Evolutionary conservation across 2,888 invertebrate genomes (phyloP).

Genomic region (Lithosia quadra): DNA sequence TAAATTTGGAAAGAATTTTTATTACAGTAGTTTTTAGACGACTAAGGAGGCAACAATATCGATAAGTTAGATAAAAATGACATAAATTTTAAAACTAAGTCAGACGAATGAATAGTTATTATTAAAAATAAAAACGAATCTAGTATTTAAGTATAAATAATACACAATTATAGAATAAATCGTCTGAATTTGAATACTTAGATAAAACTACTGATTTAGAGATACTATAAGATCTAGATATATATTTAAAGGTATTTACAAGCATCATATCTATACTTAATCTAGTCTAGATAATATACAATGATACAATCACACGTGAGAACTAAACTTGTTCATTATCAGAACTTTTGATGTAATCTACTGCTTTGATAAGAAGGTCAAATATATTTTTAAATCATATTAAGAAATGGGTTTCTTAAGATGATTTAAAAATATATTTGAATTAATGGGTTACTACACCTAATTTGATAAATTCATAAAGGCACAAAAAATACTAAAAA

Average conservation of each 20-base stretch:
- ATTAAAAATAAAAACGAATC: no score
- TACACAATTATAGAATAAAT: no score
- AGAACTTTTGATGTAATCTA: background rate
- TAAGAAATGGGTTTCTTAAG: background rate
- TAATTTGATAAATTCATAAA: background rate
- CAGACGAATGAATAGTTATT: no score
- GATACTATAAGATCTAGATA: no score
- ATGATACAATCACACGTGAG: background rate
- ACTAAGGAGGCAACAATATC: background rate
- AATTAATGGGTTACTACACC: no score
- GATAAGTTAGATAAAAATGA: no score
- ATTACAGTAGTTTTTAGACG: background rate
- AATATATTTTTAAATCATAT: background rate
- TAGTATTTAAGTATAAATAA: no score
- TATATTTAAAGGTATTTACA: no score
- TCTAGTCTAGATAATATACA: background rate
- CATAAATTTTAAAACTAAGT: no score
- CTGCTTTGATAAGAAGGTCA: background rate
- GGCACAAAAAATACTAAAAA: background rate
- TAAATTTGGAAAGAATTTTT: background rate
- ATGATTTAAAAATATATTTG: background rate
- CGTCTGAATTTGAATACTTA: background rate
- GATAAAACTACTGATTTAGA: no score
- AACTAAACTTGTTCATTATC: conserved; percentile 8
- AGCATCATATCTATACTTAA: background rate